Conservation (phyloP, 2,797 vertebrate species). For the Malurus leucopterus region DNA sequence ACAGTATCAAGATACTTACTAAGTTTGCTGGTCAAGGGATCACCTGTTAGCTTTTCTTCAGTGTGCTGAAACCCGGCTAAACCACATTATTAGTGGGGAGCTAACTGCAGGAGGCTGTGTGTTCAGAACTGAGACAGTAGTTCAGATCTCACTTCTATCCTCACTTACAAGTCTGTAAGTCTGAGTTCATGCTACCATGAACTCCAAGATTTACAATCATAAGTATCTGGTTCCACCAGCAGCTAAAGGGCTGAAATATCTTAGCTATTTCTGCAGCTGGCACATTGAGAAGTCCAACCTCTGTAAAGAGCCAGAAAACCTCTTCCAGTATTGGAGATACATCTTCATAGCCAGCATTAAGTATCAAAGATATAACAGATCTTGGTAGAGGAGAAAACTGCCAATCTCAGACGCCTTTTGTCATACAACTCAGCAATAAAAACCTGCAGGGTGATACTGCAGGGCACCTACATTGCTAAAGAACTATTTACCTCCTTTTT, state of each 20-base stretch:
- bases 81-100: background rate
- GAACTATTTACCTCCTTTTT: background rate
- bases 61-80: background rate
- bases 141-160: background rate
- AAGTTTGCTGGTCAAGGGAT: background rate
- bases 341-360: background rate
- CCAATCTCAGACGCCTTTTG: background rate
- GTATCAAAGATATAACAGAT: background rate
- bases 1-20: rapidly evolving
- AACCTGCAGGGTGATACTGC: background rate
- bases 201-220: background rate
- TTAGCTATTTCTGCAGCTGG: background rate
- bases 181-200: background rate
- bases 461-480: background rate
- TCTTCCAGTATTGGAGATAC: background rate
- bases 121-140: background rate
- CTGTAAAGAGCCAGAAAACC: background rate
- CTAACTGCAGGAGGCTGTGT: background rate
- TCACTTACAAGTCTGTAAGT: background rate
- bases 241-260: background rate
- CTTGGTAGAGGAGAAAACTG: background rate
- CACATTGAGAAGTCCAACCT: background rate
- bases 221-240: background rate
- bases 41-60: background rate
- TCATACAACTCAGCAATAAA: background rate